These are phyloP conservation scores for Odocoileus hemionus DNA, from an alignment of 2,113 vertebrate genomes.

Conservation along the genomic window DNA sequence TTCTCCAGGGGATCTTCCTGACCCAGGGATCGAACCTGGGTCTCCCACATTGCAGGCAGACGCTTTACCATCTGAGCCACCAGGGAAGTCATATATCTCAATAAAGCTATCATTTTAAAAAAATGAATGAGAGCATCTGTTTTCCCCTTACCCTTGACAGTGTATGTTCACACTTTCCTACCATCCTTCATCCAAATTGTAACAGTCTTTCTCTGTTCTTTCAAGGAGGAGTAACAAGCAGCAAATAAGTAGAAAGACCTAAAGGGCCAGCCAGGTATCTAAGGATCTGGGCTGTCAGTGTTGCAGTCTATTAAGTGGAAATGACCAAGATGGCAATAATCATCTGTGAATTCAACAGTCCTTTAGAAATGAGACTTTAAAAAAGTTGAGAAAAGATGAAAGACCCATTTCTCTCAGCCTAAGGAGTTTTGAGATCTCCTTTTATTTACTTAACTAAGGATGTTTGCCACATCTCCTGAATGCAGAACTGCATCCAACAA, in stretches of 20 bases:
- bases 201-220: neutral
- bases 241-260: neutral
- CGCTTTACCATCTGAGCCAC: too few species aligned
- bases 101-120: neutral
- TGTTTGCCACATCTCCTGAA: neutral
- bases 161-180: neutral
- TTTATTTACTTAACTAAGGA: neutral
- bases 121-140: neutral
- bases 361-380: neutral
- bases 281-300: neutral
- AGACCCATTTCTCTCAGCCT: neutral
- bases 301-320: neutral
- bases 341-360: neutral
- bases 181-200: neutral
- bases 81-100: neutral
- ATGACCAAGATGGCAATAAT: neutral
- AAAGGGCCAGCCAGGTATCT: neutral
- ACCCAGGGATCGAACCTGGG: too few species aligned
- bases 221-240: neutral
- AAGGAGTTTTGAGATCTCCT: neutral
- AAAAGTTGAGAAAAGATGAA: neutral
- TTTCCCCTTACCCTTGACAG: neutral
- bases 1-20: too few species aligned
- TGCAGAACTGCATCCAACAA: neutral
- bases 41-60: too few species aligned